Base-by-base conservation (phyloP, 1,140 invertebrate genomes). In the Sinonovacula constricta region DNA sequence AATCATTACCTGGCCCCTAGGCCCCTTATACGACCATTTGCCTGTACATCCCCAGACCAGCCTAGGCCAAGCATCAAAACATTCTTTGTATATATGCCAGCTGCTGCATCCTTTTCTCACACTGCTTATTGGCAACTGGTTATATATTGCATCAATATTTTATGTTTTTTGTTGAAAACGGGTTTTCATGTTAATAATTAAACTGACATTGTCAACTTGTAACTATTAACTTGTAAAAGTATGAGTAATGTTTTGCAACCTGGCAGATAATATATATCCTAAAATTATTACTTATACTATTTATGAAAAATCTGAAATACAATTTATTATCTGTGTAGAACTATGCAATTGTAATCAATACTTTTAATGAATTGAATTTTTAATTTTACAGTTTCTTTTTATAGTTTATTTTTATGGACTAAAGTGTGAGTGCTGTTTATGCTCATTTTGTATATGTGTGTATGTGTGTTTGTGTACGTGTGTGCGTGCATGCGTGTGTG, bases 1-100 rank as follows among this genome's bases (percentile, higher is more conserved):
- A 59, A 75, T 76, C 67, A 76, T 76, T 65, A 76, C 72, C 51
- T 15, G 30, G 18, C 63, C 62, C 62, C 12, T 12, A 54, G 72
- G 59, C 31, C 22, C 33, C 30, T 39, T 28, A 24, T 22, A 3
- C 26, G 18, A 22, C 22, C 49, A n/a, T n/a, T 69, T 53, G 57
- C 24, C 10, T 67, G 39, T n/a, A 30, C 65, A 51, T 39, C 18
- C 15, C 1, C 28, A 53, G 49, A 30, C n/a, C 36, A 34, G 30
- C 62, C 36, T 5, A 14, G 36, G 59, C 28, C 22, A 56, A 56
- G 26, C 5, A 15, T 22, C 12, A 56, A 56, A 56, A 22, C 54
- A 10, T 10, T 56, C 5, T 22, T 24, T 15, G 12, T n/a, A 56
- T n/a, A 15, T 7, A 10, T 7, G 22, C 15, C 12, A n/a, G 54